Base-by-base conservation (phyloP, 2,888 invertebrate genomes). In the Cremastinae sp. region DNA sequence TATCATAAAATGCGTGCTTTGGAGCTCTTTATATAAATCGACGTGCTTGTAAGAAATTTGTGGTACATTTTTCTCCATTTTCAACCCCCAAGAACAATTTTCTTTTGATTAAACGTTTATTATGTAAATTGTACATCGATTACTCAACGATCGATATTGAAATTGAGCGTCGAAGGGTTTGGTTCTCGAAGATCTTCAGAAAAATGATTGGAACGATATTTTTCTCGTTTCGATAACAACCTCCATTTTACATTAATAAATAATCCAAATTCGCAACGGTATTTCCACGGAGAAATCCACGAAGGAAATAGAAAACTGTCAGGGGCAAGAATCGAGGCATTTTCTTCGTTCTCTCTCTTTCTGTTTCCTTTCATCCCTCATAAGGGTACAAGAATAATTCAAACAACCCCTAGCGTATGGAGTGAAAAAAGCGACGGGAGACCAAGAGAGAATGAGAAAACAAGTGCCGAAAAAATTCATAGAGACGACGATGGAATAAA, bases 1-100 rank as follows among this genome's bases (percentile, higher is more conserved):
- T 84, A 84, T 81, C 71, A 79, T 83, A 81, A 70, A 76, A 77
- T 78, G 83, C 84, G 85, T 86, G 85, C 86, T 87, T 86, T 85
- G 84, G 84, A 85, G 83, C 86, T 85, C 83, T 86, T 84, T 85
- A 85, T 85, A 85, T 85, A 85, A 82, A 86, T 86, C 83, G 82
- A 86, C 83, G 86, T 85, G 83, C 83, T 86, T 84, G 82, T 83
- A 83, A 84, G 74, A 78, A 79, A 78, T 47, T 62, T 18, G 9
- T 41, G 53, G n/a, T 9, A 43, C 56, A 35, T 51, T 39, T 65
- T 61, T 58, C 59, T 16, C 70, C 35, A 65, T 53, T 73, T 53
- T 7, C n/a, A n/a, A 20, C 37, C 53, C 58, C 28, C 28, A 35
- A 28, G 28, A 8, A 49, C 28, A 22, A 16, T 10, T n/a, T n/a